These are phyloP conservation scores for Perca flavescens DNA, from an alignment of 2,113 vertebrate species.

Conservation along the genomic window DNA sequence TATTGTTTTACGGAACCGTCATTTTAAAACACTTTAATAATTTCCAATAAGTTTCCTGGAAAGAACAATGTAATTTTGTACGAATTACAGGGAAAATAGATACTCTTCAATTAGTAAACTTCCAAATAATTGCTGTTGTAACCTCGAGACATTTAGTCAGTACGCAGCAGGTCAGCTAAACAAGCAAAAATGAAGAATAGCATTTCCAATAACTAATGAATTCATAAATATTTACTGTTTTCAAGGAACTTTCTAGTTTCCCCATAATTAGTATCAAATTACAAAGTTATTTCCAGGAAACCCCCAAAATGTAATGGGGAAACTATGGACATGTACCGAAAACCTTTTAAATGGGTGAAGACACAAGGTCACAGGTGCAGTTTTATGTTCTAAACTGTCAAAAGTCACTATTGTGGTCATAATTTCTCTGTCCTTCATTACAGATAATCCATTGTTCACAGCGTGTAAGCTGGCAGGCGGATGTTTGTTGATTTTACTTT, in stretches of 20 bases:
- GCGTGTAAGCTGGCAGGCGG: not conserved
- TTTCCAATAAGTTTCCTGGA: not conserved
- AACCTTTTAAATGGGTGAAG: not conserved
- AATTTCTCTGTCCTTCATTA: not conserved
- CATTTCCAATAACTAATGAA: not conserved
- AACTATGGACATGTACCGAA: rapidly evolving
- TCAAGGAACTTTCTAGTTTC: not conserved
- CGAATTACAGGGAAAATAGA: not conserved
- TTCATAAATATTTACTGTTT: not conserved
- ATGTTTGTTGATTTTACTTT: not conserved
- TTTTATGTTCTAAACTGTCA: not conserved
- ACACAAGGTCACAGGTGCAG: not conserved
- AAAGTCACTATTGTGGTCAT: not conserved
- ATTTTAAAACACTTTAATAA: not conserved
- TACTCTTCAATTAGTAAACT: not conserved
- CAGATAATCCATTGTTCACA: not conserved
- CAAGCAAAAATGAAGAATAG: not conserved
- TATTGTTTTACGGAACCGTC: not conserved
- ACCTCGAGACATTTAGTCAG: not conserved
- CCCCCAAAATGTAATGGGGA: not conserved
- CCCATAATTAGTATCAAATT: slow-evolving; percentile 4
- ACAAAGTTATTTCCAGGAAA: not conserved
- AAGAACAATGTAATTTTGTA: not conserved
- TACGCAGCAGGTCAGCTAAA: not conserved
- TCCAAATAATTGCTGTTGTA: not conserved